Percentiles rank a stretch among this genome's conserved stretches.
Evolutionary conservation across 92 coral and sea anemone species (phyloP).

Genomic region (Virgularia gustaviana): DNA sequence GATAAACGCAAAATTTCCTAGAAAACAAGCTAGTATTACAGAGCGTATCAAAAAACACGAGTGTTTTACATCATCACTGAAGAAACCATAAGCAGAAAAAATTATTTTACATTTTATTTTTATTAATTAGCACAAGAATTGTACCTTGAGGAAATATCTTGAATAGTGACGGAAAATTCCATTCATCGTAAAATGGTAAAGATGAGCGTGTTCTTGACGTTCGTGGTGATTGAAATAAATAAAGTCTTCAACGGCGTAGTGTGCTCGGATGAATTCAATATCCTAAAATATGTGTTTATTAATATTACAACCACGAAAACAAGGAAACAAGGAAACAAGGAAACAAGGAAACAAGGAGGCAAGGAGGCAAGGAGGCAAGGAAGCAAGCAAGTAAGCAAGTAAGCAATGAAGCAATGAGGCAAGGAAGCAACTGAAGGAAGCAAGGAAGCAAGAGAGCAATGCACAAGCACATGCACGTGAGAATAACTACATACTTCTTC

Average conservation of each 20-base stretch:
- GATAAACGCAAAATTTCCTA: conserved; percentile 88
- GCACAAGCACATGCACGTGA: no score
- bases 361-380: no score
- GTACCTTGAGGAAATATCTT: conserved; percentile 91
- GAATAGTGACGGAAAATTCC: conserved; percentile 96
- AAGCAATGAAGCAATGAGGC: not conserved
- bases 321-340: no score
- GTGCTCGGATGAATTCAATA: conserved; percentile 88
- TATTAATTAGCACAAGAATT: not conserved
- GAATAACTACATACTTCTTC: no score
- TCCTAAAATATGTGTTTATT: conserved; percentile 47
- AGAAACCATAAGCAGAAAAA: no score
- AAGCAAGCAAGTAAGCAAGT: not conserved
- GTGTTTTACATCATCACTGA: no score
- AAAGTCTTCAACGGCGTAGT: conserved; percentile 90
- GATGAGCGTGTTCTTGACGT: conserved; percentile 85
- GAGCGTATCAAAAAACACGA: no score
- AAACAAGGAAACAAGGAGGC: no score
- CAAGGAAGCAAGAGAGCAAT: not conserved
- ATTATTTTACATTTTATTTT: not conserved
- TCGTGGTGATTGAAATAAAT: conserved; percentile 88
- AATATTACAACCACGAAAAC: not conserved
- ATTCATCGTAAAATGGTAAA: conserved; percentile 81
- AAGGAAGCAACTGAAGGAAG: not conserved
- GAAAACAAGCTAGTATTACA: no score